Conservation (phyloP, 2,888 invertebrate species). For the Aphodius granarius region DNA sequence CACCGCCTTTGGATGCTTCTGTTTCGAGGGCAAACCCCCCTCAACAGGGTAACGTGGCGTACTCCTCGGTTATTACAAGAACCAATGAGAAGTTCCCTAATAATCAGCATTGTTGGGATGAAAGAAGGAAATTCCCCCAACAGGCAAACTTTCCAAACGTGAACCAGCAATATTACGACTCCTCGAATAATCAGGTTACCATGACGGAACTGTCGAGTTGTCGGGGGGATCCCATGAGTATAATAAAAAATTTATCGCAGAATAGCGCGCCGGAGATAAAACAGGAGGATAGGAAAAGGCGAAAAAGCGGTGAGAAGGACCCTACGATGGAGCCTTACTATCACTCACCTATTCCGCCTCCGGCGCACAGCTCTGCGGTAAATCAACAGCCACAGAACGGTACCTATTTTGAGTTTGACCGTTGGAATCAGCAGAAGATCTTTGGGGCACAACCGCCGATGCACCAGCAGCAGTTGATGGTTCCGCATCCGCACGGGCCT, state of each 20-base stretch:
- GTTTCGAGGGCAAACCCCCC: slow-evolving; percentile 63
- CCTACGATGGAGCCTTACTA: slow-evolving; percentile 57
- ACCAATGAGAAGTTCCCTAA: slow-evolving; percentile 60
- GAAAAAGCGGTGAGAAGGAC: slow-evolving; percentile 65
- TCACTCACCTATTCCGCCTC: slow-evolving; percentile 67
- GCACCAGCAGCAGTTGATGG: slow-evolving; percentile 58
- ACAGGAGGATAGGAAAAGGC: slow-evolving; percentile 51
- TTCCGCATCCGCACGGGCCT: slow-evolving; percentile 63
- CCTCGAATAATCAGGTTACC: slow-evolving; percentile 61
- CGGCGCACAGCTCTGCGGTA: slow-evolving; percentile 65
- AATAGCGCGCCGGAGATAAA: slow-evolving; percentile 41
- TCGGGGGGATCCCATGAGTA: slow-evolving; percentile 75
- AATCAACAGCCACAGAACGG: slow-evolving; percentile 61
- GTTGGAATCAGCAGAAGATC: slow-evolving; percentile 80
- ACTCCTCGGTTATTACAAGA: slow-evolving; percentile 81
- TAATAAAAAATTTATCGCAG: slow-evolving; percentile 67
- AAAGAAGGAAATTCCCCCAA: slow-evolving; percentile 59
- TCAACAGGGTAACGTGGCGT: slow-evolving; percentile 65
- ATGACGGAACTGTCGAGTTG: slow-evolving; percentile 74
- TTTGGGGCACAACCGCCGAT: slow-evolving; percentile 59
- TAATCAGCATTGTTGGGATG: slow-evolving; percentile 62
- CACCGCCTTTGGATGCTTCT: slow-evolving; percentile 72
- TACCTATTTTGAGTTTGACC: slow-evolving; percentile 77
- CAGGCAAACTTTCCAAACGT: slow-evolving; percentile 50
- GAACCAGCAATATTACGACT: slow-evolving; percentile 68